These are phyloP conservation scores for Protonibea diacanthus DNA, from an alignment of 2,797 vertebrate genomes.

Conservation along the genomic window DNA sequence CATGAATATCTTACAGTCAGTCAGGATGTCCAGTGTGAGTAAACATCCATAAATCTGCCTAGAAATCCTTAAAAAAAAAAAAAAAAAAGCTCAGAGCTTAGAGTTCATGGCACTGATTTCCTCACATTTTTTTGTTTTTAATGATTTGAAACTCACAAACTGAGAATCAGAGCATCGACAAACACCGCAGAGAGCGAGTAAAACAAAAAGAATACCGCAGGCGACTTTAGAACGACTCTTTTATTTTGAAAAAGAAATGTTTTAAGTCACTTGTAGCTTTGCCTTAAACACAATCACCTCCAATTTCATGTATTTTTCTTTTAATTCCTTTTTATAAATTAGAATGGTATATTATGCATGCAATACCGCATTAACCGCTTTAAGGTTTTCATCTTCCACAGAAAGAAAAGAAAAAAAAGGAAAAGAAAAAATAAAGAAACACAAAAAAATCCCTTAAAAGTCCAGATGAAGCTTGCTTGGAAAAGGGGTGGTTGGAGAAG, in stretches of 20 bases:
- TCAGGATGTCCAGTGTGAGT: too few relatives aligned
- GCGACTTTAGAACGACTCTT: constrained; percentile 78
- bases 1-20: too few relatives aligned
- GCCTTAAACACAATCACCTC: constrained; percentile 90
- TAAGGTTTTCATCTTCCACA: constrained; percentile 89
- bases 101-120: too few relatives aligned
- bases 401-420: constrained; percentile 82
- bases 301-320: constrained; percentile 87
- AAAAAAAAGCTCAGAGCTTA: too few relatives aligned
- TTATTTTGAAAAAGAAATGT: constrained; percentile 91
- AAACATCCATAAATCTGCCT: too few relatives aligned
- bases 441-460: constrained; percentile 77
- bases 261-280: constrained; percentile 90
- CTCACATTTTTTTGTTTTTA: too few relatives aligned
- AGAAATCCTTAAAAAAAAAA: too few relatives aligned
- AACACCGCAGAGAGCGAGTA: not conserved
- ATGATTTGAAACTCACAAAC: too few relatives aligned
- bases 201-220: not conserved
- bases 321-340: constrained; percentile 90
- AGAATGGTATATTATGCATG: constrained; percentile 93
- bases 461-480: constrained; percentile 88
- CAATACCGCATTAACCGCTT: constrained; percentile 91
- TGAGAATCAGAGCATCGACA: too few relatives aligned
- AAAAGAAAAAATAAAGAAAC: constrained; percentile 88
- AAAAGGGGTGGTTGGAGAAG: constrained; percentile 85